A percentile compares a stretch with the other conserved stretches of the same genome.
Conservation (phyloP, 2,888 invertebrate genomes). For the Coelinius sp. region DNA sequence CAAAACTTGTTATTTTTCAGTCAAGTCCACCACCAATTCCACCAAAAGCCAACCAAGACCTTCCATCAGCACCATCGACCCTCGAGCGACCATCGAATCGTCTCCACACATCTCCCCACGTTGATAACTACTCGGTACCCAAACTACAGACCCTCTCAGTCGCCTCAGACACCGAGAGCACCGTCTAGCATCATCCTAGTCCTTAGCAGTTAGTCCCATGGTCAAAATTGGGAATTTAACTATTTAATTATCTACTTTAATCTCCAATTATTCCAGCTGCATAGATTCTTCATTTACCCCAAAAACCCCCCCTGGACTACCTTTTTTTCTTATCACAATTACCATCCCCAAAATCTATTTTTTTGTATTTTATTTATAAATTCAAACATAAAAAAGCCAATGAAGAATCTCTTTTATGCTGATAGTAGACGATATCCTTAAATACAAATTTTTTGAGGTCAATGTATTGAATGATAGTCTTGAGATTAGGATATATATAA, state of each 20-base stretch:
- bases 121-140: constrained; percentile 70
- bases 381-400: constrained; percentile 52
- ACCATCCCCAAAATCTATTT: constrained; percentile 32
- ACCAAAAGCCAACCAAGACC: constrained; percentile 67
- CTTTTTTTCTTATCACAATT: constrained; percentile 13
- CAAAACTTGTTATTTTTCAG: constrained; percentile 49
- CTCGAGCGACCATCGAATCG: constrained; percentile 62
- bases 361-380: constrained; percentile 71
- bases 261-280: constrained; percentile 12
- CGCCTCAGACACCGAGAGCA: constrained; percentile 66
- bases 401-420: constrained; percentile 28
- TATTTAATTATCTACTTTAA: constrained; percentile 19
- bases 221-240: constrained; percentile 42
- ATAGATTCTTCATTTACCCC: constrained; percentile 3
- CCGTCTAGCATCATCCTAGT: constrained; percentile 54
- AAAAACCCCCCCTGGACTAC: constrained; percentile 23
- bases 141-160: constrained; percentile 68
- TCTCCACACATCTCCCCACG: constrained; percentile 54
- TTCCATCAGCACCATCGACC: constrained; percentile 67
- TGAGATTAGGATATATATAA: constrained; percentile 62
- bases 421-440: constrained; percentile 22
- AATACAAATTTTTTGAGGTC: constrained; percentile 28
- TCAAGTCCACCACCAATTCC: constrained; percentile 68
- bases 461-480: constrained; percentile 36
- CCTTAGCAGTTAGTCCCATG: constrained; percentile 51